Percentiles rank a stretch among this genome's conserved stretches.
Evolutionary conservation across 2,888 invertebrate genomes (phyloP).

Genomic region (Drosophila falleni): DNA sequence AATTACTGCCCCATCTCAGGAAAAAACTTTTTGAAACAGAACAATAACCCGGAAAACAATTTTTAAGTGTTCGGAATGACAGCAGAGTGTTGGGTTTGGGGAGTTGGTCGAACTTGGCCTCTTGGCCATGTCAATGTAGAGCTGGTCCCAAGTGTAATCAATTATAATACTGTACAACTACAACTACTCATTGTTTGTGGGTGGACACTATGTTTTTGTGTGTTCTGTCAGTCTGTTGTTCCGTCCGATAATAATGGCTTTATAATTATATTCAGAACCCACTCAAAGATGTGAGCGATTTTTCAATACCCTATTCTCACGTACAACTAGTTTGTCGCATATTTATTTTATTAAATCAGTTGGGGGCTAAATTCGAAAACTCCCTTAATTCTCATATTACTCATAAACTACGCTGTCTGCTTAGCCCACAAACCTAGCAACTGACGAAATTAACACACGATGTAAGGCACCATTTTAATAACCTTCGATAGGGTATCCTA

Average conservation of each 20-base stretch:
- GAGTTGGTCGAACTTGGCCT: constrained; percentile 15
- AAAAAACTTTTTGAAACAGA: background rate
- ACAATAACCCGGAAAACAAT: constrained; percentile 46
- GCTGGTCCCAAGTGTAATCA: constrained; percentile 65
- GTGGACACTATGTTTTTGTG: constrained; percentile 18
- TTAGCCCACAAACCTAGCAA: background rate
- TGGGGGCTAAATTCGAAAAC: background rate
- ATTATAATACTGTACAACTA: constrained; percentile 46
- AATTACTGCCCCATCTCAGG: constrained; percentile 10
- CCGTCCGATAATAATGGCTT: constrained; percentile 59
- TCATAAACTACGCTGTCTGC: background rate
- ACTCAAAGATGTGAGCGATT: background rate
- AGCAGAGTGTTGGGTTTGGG: constrained; percentile 19
- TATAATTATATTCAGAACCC: constrained; percentile 56
- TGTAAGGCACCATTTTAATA: background rate
- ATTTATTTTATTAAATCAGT: constrained; percentile 6
- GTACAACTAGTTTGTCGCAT: constrained; percentile 7
- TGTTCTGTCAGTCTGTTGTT: constrained; percentile 44
- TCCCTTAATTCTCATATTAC: background rate
- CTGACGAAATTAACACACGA: background rate
- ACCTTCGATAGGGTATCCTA: background rate
- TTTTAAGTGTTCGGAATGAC: constrained; percentile 49
- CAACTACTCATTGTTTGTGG: constrained; percentile 15
- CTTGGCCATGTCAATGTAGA: constrained; percentile 43
- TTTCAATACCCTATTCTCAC: background rate